These are phyloP conservation scores for Pelecanoides urinatrix DNA, from an alignment of 2,113 vertebrate species.

Conservation along the genomic window DNA sequence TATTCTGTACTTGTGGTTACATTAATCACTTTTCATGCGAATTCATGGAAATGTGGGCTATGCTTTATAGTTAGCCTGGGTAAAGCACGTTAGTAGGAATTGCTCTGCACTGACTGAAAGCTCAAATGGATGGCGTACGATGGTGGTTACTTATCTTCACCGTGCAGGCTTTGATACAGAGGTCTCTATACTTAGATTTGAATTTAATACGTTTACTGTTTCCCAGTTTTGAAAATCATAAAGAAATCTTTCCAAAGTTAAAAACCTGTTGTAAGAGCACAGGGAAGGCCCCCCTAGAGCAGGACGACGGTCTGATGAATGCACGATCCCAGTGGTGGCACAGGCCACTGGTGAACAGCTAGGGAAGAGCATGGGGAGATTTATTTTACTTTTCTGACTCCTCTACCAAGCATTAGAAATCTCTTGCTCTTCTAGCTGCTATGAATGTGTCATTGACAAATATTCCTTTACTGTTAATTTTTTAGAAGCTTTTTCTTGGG, in stretches of 20 bases:
- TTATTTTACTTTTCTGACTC: neutral
- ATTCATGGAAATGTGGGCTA: neutral
- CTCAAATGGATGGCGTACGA: accelerated
- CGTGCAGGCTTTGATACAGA: neutral
- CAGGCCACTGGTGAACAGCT: neutral
- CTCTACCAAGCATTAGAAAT: neutral
- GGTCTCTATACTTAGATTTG: neutral
- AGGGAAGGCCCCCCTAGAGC: no score
- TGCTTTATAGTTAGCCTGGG: neutral
- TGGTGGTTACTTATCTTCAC: neutral
- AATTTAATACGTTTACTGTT: neutral
- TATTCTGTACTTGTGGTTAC: neutral
- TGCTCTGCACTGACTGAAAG: neutral
- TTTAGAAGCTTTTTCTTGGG: neutral
- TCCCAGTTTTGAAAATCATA: neutral
- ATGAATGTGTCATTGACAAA: neutral
- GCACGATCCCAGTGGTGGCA: neutral
- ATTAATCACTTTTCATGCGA: neutral
- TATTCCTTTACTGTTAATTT: neutral
- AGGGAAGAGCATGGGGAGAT: neutral
- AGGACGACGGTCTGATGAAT: neutral
- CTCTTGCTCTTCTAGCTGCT: neutral
- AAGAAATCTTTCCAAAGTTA: neutral
- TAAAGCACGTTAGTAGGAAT: neutral
- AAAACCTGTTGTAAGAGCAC: neutral